Evolutionary conservation across 2,888 invertebrate species (phyloP), one percentile per base, ranked within the genome.

Genomic region (Eristalis tenax): DNA sequence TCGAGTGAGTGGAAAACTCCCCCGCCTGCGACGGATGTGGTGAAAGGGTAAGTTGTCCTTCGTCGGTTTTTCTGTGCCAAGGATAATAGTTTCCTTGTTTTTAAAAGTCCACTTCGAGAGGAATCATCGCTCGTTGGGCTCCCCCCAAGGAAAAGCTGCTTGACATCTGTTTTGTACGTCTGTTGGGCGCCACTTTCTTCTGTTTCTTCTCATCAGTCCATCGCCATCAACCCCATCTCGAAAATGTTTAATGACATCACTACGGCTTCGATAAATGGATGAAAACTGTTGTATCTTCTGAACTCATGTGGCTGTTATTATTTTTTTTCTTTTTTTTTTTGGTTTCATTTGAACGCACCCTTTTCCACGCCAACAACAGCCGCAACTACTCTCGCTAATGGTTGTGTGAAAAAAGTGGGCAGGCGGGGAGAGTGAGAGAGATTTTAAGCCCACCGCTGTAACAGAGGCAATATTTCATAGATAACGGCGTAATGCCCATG

Each of bases 401-500:
- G 74, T 63, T 22, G 73, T 75, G 35, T 23, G 35, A 11, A 59
- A 59, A 66, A 26, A 6, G 1, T 4, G 6, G 50, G 2, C 13
- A 43, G 43, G 22, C 50, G 6, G 15, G 0, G 6, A 40, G 40
- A 35, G n/a, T n/a, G 32, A 50, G 23, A 32, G n/a, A 56, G 13
- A n/a, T 8, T 50, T 23, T 66, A 35, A 50, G 26, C 61, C 65
- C 74, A 26, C 15, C 65, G 28, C 82, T 82, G 65, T 73, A 87
- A 79, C 66, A 43, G 79, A 64, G 43, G 87, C 71, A 83, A 80
- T 87, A 87, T 76, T 83, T 87, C 59, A 80, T 83, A 80, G 87
- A 87, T 87, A 80, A 87, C 87, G 68, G 68, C 68, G 57, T 71
- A 87, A 87, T 83, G 70, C 87, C 83, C 78, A 83, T 83, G 83